Percentiles rank a stretch among this genome's conserved stretches.
Evolutionary conservation across 2,797 vertebrate genomes (phyloP).

Genomic region (Masticophis lateralis): DNA sequence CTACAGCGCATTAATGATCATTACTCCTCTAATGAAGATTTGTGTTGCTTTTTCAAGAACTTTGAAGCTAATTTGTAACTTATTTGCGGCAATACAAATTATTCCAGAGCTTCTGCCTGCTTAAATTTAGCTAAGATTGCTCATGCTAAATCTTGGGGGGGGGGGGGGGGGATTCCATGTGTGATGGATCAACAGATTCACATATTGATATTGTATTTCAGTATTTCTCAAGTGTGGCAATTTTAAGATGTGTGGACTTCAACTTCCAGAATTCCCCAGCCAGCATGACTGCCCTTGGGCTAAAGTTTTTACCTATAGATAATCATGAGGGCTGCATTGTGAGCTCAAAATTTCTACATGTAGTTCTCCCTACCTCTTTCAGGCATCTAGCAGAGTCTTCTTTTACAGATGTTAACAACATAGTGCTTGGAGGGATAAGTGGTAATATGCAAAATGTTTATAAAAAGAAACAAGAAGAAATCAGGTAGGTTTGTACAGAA

Average conservation of each 20-base stretch:
- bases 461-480: background rate
- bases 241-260: background rate
- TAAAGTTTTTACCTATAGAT: background rate
- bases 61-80: conserved; percentile 58
- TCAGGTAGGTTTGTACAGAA: too few species aligned
- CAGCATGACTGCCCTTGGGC: background rate
- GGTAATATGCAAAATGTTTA: background rate
- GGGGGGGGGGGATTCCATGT: background rate
- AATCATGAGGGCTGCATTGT: background rate
- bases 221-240: background rate
- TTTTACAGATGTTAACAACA: background rate
- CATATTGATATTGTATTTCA: background rate
- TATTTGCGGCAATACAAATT: conserved; percentile 55
- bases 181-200: background rate
- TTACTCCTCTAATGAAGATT: conserved; percentile 69
- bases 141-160: background rate
- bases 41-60: conserved; percentile 65
- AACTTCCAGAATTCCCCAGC: too few species aligned
- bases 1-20: conserved; percentile 69
- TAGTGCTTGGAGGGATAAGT: background rate
- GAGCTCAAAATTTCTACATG: background rate
- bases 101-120: conserved; percentile 31
- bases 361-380: background rate
- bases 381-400: background rate
- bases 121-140: conserved; percentile 28